Base-by-base conservation (phyloP, 2,888 invertebrate genomes). In the Chesias legatella region DNA sequence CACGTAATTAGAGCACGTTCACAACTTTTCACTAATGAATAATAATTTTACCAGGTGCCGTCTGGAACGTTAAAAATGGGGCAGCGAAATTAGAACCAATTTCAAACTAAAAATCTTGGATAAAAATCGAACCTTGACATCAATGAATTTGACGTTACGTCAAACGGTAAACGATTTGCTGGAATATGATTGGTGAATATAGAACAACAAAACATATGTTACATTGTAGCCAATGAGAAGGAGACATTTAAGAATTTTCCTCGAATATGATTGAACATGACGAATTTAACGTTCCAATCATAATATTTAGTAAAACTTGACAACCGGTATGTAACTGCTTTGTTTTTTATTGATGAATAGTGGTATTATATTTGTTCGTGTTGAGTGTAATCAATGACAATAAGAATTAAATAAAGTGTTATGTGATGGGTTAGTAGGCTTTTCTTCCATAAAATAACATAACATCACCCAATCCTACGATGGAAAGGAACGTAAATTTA, bases 211-310 rank as follows among this genome's bases (percentile, higher is more conserved):
- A 70, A 68, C 55, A 66, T 68, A 60, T 53, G 34, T 29, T 9
- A 1, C 1, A 1, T 24, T 25, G 52, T 2, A 24, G 53, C 84
- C 84, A 85, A 85, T 82, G 27, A 47, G 9, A 58, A 43, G 51
- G 36, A 55, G 65, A 80, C 84, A 83, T 81, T 79, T 83, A 81
- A 71, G 63, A 51, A 58, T 33, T 51, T 49, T 48, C 36, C 53
- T 50, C 36, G 7, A 74, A 75, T 47, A 27, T n/a, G 42, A 34
- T 44, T 57, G 26, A 10, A 13, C 11, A 7, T 8, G 1, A 9
- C 1, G 1, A 6, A 0, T 1, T 2, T 17, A 7, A 53, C 66
- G 67, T 60, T 73, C 51, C 67, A 13, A 63, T 67, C 13, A n/a
- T n/a, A n/a, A n/a, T 5, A 17, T 17, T 17, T 5, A 2, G 13